Conservation (phyloP, 2,113 vertebrate genomes). For the Nothoprocta perdicaria region DNA sequence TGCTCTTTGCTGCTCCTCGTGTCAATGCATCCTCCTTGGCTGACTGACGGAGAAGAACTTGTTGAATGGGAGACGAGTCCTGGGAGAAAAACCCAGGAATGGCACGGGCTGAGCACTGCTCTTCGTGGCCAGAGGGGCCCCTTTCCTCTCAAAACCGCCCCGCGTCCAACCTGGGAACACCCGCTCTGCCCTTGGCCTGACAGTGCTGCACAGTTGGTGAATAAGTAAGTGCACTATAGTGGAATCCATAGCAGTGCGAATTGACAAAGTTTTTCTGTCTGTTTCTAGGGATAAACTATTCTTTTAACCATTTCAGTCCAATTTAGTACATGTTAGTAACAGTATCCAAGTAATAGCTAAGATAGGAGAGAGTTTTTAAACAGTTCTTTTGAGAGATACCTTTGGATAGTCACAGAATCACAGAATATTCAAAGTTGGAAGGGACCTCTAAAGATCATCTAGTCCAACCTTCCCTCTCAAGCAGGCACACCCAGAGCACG, state of each 20-base stretch:
- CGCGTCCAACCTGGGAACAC: background rate
- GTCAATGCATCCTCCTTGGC: background rate
- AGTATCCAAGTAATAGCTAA: background rate
- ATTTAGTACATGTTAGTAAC: background rate
- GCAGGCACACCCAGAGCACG: no score
- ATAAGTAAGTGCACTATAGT: background rate
- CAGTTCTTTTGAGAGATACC: background rate
- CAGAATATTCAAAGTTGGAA: no score
- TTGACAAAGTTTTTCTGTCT: background rate
- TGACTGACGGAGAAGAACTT: no score
- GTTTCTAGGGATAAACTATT: background rate
- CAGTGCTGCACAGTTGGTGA: background rate
- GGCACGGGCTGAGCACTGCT: no score
- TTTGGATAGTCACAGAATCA: background rate
- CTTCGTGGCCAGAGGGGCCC: background rate
- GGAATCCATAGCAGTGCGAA: background rate
- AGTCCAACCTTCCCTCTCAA: no score
- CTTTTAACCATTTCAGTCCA: background rate
- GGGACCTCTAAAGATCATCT: no score
- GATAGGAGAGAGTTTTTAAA: background rate
- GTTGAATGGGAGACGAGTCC: no score
- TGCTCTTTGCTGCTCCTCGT: background rate
- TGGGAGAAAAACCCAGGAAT: no score
- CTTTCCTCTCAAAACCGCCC: fast-evolving
- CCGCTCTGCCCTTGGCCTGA: fast-evolving